A percentile compares a stretch with the other conserved stretches of the same genome.
phyloP scores from a whole-genome alignment of 2,113 vertebrate species.

The Cranoglanis bouderius region DNA sequence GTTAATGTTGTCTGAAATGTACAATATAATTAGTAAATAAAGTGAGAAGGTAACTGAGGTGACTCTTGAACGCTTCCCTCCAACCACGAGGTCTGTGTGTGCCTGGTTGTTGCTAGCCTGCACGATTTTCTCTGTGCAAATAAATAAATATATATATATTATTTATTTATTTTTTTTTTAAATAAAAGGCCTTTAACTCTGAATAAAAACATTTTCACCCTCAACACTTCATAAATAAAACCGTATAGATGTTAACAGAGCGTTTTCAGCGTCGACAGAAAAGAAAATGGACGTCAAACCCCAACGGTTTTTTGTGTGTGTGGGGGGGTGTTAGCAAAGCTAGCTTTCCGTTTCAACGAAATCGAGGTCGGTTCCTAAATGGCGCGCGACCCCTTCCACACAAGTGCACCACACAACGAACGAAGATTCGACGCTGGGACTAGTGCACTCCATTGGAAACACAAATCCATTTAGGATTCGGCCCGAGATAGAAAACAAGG shows the following conservation, averaged over 20 bases:
- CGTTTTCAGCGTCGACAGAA: neutral
- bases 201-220: no score
- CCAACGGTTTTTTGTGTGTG: neutral
- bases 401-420: neutral
- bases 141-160: no score
- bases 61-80: constrained; percentile 1
- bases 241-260: neutral
- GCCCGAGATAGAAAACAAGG: neutral
- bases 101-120: neutral
- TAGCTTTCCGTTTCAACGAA: neutral
- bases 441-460: neutral
- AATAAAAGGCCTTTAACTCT: no score
- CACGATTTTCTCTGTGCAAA: no score
- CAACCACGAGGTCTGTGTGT: neutral
- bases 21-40: neutral
- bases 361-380: neutral
- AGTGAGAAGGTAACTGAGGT: no score
- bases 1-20: neutral
- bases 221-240: no score
- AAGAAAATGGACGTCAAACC: neutral
- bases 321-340: neutral
- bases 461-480: neutral
- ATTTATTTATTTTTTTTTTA: no score
- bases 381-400: neutral
- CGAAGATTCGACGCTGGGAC: fast-evolving